Base-by-base conservation (phyloP, 2,888 invertebrate species). In the Acleris cristana region DNA sequence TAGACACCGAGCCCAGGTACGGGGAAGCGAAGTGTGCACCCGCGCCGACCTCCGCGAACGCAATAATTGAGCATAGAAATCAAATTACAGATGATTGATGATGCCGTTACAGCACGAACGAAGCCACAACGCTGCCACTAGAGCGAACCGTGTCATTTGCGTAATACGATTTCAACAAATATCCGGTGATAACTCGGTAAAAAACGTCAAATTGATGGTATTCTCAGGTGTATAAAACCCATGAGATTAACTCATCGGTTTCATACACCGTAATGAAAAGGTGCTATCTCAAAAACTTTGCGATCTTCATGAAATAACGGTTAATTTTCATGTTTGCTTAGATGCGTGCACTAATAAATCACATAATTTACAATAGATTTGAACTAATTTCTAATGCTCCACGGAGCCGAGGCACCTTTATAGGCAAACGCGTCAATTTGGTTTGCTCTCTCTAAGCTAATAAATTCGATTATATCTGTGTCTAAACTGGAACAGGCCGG, bases 41-140 rank as follows among this genome's bases (percentile, higher is more conserved):
- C 80, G 82, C 75, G 76, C 78, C 90, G 91, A 91, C 88, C 90
- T 90, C 89, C 85, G 88, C 87, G 87, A 87, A 90, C 89, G 90
- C 87, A 92, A 92, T 92, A 92, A 92, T 92, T 92, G 92, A 91
- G 90, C 89, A 90, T 91, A 92, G 91, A 92, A 92, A 92, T 92
- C 92, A 91, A 92, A 92, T 92, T 91, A 92, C 87, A 87, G 90
- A 91, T 88, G 92, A 92, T 92, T 91, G 92, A 92, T 88, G 90
- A 90, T 91, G 84, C 92, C 92, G 92, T 92, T 92, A 90, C 85
- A 73, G 89, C 90, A 90, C 90, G 89, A 88, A 85, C 81, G 84
- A 82, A 86, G 89, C 88, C 85, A 86, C 90, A 89, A 86, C 86
- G 88, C 86, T 86, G 77, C 74, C 83, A 79, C 82, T 77, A 80